Conservation (phyloP, 1,140 invertebrate genomes). For the Papilio dardanus region DNA sequence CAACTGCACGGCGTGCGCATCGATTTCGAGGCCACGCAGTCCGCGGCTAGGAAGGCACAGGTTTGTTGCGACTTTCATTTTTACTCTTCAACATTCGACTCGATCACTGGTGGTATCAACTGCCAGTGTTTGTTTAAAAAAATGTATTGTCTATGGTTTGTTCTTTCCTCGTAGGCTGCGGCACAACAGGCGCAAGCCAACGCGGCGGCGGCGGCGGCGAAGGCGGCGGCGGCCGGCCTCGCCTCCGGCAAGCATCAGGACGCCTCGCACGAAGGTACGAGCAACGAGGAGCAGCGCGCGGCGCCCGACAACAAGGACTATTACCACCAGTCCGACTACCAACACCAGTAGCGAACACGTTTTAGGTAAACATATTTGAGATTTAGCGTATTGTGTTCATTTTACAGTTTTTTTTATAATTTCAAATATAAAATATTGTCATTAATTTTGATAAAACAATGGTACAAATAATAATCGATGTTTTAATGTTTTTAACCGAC, state of each 20-base stretch:
- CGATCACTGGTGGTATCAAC: too few species aligned
- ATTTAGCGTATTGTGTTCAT: conserved; percentile 39
- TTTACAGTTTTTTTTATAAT: conserved; percentile 14
- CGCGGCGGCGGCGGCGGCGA: conserved; percentile 71
- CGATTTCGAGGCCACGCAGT: conserved; percentile 86
- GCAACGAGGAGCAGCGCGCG: conserved; percentile 63
- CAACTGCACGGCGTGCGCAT: conserved; percentile 85
- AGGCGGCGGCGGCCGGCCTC: conserved; percentile 71
- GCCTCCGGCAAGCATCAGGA: conserved; percentile 57
- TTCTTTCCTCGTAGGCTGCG: conserved; percentile 57
- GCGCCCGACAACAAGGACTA: conserved; percentile 61
- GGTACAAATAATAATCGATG: not conserved
- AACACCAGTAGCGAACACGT: conserved; percentile 69
- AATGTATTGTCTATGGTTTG: not conserved
- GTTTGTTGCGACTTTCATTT: conserved; percentile 43
- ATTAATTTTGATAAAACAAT: not conserved
- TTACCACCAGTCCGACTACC: conserved; percentile 69
- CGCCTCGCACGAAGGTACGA: conserved; percentile 74
- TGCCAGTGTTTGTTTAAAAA: not conserved
- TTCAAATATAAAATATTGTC: conserved; percentile 11
- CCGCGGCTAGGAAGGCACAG: conserved; percentile 85
- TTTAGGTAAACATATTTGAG: conserved; percentile 47
- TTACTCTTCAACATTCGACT: too few species aligned
- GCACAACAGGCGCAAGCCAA: conserved; percentile 73
- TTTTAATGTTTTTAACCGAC: too few species aligned